Evolutionary conservation across 1,140 invertebrate genomes (phyloP).

Genomic region (Conopomorpha cramerella): DNA sequence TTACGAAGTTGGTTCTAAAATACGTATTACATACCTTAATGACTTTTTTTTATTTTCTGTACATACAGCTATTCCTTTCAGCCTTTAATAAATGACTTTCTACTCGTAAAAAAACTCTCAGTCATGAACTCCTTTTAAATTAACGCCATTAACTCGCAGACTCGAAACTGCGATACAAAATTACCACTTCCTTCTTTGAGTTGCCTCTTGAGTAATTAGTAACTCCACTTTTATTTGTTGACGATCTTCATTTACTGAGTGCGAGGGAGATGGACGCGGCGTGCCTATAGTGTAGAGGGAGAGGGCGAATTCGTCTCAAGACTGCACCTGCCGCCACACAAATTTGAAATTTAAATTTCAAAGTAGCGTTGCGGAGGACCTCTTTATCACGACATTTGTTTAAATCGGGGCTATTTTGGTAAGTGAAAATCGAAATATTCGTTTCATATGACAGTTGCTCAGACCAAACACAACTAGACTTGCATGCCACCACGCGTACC

Average conservation of each 20-base stretch:
- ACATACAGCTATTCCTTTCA: too few relatives aligned
- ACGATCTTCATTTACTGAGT: slow-evolving; percentile 58
- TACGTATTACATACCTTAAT: too few relatives aligned
- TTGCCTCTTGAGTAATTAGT: slow-evolving; percentile 52
- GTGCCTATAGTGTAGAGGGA: slow-evolving; percentile 19
- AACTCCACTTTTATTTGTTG: slow-evolving; percentile 62
- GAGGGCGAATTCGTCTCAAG: slow-evolving; percentile 29
- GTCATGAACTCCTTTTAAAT: slow-evolving; percentile 55
- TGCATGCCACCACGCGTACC: too few relatives aligned
- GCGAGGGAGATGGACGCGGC: slow-evolving; percentile 15
- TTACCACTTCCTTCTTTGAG: slow-evolving; percentile 51
- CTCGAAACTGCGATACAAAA: slow-evolving; percentile 48
- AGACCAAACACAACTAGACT: too few relatives aligned
- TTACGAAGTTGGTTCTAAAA: too few relatives aligned
- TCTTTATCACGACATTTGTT: slow-evolving; percentile 64
- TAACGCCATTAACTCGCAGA: slow-evolving; percentile 52
- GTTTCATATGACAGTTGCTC: too few relatives aligned
- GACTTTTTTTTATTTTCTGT: too few relatives aligned
- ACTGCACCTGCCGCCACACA: slow-evolving; percentile 51
- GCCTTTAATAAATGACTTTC: too few relatives aligned
- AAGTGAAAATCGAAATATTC: too few relatives aligned
- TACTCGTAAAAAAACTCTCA: slow-evolving; percentile 51
- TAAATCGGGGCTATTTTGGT: slow-evolving; percentile 60
- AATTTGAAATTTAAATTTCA: slow-evolving; percentile 63
- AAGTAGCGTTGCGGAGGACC: slow-evolving; percentile 56